Evolutionary conservation across 30 jellyfish, hydroid and myxozoan species (phyloP).

Genomic region (Catostylus mosaicus): DNA sequence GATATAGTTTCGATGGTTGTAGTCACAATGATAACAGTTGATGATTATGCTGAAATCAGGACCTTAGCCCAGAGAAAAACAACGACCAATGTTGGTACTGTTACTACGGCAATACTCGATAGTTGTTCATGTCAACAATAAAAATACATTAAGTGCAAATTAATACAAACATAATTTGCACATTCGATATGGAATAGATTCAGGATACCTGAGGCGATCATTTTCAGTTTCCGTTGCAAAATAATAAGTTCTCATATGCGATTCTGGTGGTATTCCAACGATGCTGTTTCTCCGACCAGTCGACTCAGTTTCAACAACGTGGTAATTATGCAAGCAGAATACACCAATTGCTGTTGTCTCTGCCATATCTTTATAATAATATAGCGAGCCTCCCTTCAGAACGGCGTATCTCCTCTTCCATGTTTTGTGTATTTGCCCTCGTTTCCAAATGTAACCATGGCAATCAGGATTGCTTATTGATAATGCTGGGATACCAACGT

Average conservation of each 20-base stretch:
- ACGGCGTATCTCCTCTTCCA: conserved; percentile 96
- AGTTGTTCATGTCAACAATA: too few species aligned
- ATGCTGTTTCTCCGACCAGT: conserved; percentile 54
- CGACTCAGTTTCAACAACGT: conserved; percentile 50
- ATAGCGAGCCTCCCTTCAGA: conserved; percentile 83
- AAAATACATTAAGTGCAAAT: too few species aligned
- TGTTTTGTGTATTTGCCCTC: conserved; percentile 83
- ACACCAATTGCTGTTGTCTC: conserved; percentile 93
- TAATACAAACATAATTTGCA: background rate
- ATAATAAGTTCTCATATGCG: conserved; percentile 76
- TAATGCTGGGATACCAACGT: conserved; percentile 96
- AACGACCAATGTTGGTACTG: too few species aligned
- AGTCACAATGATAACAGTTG: too few species aligned
- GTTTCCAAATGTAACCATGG: conserved; percentile 96
- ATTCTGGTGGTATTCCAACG: conserved; percentile 87
- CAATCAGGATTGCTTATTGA: conserved; percentile 95
- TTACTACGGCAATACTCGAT: too few species aligned
- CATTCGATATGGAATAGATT: background rate
- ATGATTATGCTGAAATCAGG: too few species aligned
- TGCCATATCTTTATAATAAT: conserved; percentile 89
- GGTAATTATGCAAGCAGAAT: conserved; percentile 77
- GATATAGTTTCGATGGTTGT: too few species aligned
- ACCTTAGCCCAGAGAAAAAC: too few species aligned
- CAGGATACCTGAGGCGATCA: conserved; percentile 76
- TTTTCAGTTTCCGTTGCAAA: conserved; percentile 82